Base-by-base conservation (phyloP, 2,113 vertebrate genomes). In the Pristiophorus japonicus region DNA sequence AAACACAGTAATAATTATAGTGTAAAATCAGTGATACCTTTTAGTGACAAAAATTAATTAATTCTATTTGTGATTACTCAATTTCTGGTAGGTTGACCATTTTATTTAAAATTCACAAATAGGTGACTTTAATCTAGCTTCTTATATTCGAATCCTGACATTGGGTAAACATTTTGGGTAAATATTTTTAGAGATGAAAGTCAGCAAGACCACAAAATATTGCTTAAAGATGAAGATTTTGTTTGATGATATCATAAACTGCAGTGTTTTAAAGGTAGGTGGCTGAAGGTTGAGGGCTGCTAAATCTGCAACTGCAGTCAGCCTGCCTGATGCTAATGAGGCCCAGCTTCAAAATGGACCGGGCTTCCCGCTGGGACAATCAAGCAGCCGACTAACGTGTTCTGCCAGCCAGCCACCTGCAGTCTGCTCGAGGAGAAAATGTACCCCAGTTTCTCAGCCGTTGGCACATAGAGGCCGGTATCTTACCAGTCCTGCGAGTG, bases 1-100 rank as follows among this genome's bases (percentile, higher is more conserved):
- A 51, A 94, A 94, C 65, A 94, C 24, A 67, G 18, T 94, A 70
- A 51, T 70, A 94, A 94, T 94, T 70, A 94, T 51, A 51, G 12
- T 67, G 93, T 67, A 47, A 67, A 67, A 47, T 67, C 30, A 94
- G 16, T 73, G 63, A 94, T 18, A 42, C 66, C 51, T 70, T 51
- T 93, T 51, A 51, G 8, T 94, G 34, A 27, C 45, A 34, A 47
- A 18, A 24, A 8, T 45, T 20, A 42, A 47, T 45, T 94, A 24
- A 42, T 70, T 47, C 42, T 70, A 51, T 70, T 94, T 7, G 38
- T 12, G 42, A 70, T 70, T 20, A 62, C 38, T 42, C 87, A 14
- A 81, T 81, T 45, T 94, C 70, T 70, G n/a, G 22, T 6, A 16
- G 62, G 91, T 22, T 88, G 24, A 51, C 1, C 62, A 93, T 66